Percentiles rank a stretch among this genome's conserved stretches.
Conservation (phyloP, 1,140 invertebrate genomes). For the Macrobrachium rosenbergii region DNA sequence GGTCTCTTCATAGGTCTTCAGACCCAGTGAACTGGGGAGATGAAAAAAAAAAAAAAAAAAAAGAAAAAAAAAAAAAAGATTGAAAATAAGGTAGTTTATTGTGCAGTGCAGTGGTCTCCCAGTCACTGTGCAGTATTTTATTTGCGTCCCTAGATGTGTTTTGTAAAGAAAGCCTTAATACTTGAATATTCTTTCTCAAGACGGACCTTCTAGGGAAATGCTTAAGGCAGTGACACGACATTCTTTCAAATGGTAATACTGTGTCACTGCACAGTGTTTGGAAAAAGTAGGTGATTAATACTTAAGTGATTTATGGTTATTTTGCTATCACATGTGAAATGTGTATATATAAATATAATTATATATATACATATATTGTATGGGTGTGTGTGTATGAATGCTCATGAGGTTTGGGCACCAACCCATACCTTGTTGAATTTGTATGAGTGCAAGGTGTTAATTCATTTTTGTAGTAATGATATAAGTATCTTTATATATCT, state of each 20-base stretch:
- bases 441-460: too few species aligned
- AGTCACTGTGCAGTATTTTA: background rate
- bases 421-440: too few species aligned
- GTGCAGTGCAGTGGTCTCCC: background rate
- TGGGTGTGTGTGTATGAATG: background rate
- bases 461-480: too few species aligned
- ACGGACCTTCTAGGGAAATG: slow-evolving; percentile 5
- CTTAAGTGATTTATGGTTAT: slow-evolving; percentile 12
- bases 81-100: background rate
- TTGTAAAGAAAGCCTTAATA: background rate
- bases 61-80: too few species aligned
- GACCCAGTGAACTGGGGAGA: background rate
- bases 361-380: background rate
- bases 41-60: background rate
- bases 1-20: background rate
- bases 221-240: background rate
- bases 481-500: too few species aligned
- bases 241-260: background rate
- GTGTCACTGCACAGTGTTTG: background rate
- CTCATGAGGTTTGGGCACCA: background rate
- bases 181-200: slow-evolving; percentile 7
- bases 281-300: background rate
- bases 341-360: background rate
- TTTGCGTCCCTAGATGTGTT: slow-evolving; percentile 7
- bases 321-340: slow-evolving; percentile 18